phyloP scores from a whole-genome alignment of 2,888 invertebrate genomes.

The Aethes cnicana region DNA sequence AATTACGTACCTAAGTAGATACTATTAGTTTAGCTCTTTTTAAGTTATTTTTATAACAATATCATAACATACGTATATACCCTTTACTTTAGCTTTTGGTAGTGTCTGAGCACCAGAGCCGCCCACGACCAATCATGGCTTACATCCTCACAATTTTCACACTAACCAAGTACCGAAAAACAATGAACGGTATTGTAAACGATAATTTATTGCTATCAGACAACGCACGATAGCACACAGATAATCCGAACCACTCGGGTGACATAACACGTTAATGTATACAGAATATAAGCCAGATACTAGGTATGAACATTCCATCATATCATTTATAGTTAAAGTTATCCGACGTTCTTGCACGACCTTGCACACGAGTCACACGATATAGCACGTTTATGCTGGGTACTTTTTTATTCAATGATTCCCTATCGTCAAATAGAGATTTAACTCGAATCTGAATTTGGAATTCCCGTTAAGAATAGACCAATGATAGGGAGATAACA shows the following conservation, averaged over 20 bases:
- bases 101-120: neutral
- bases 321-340: neutral
- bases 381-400: too few relatives aligned
- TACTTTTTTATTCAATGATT: too few relatives aligned
- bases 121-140: neutral
- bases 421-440: neutral
- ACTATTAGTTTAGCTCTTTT: too few relatives aligned
- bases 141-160: constrained; percentile 8
- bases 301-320: constrained; percentile 1
- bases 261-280: constrained; percentile 26
- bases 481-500: constrained; percentile 15
- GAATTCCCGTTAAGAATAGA: constrained; percentile 1
- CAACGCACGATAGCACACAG: constrained; percentile 8
- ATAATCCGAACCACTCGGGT: constrained; percentile 13
- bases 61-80: too few relatives aligned
- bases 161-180: neutral
- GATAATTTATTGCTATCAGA: constrained; percentile 11
- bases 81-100: too few relatives aligned
- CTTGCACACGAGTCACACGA: constrained; percentile 15
- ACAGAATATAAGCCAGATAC: constrained; percentile 4
- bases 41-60: too few relatives aligned
- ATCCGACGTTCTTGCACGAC: constrained; percentile 12
- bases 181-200: neutral
- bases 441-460: neutral
- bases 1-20: too few relatives aligned